A percentile compares a stretch with the other conserved stretches of the same genome.
Evolutionary conservation across 2,797 vertebrate species (phyloP).

Genomic region (Acrocephalus scirpaceus): DNA sequence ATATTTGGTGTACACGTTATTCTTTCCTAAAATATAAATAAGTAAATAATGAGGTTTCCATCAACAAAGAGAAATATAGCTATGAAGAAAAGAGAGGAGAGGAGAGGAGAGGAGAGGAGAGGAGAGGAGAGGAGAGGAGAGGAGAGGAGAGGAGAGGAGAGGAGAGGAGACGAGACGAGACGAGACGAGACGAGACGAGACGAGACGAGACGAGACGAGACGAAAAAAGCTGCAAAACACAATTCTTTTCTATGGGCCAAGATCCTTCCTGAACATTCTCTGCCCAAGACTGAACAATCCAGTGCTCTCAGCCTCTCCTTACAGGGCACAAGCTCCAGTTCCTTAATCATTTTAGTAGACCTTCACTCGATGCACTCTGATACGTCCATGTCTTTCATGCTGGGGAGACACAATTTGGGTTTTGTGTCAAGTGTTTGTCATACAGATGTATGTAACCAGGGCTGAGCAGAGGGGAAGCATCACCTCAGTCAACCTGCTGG

Average conservation of each 20-base stretch:
- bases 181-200: too few relatives aligned
- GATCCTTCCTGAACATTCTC: neutral
- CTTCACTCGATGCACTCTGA: neutral
- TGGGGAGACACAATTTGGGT: neutral
- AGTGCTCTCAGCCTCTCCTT: neutral
- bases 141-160: too few relatives aligned
- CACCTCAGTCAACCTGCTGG: neutral
- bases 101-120: too few relatives aligned
- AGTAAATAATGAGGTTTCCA: neutral
- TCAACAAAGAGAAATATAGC: neutral
- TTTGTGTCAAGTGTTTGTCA: neutral
- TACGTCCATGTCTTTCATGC: neutral
- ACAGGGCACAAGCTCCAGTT: neutral
- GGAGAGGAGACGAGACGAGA: too few relatives aligned
- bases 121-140: neutral
- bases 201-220: neutral
- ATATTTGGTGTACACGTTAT: neutral
- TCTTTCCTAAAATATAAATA: neutral
- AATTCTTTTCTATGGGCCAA: neutral
- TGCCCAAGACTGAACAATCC: neutral
- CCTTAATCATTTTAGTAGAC: neutral
- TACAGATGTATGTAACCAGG: neutral
- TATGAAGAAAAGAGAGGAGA: neutral
- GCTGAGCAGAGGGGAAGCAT: neutral
- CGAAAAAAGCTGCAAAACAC: fast-evolving